phyloP scores from a whole-genome alignment of 2,888 invertebrate genomes.

The Ormyrus thymus region DNA sequence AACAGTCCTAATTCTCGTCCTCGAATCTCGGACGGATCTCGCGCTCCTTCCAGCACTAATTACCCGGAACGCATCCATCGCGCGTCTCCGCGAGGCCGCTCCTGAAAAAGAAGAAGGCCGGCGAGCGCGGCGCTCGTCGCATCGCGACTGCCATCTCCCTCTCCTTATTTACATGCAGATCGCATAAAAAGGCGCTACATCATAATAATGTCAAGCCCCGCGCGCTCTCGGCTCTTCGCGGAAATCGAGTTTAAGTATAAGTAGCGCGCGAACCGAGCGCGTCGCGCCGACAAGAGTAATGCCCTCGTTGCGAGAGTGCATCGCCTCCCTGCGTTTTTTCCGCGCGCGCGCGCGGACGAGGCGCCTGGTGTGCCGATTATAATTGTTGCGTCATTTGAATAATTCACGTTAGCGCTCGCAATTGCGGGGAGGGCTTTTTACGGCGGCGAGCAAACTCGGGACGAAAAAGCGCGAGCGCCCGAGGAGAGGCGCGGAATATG shows the following conservation, averaged over 20 bases:
- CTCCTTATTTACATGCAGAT: constrained; percentile 37
- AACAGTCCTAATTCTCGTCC: neutral
- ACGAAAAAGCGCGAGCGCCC: too few relatives aligned
- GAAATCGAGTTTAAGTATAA: constrained; percentile 32
- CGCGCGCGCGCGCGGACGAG: neutral
- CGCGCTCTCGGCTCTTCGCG: constrained; percentile 14
- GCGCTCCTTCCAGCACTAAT: neutral
- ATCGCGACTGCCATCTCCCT: neutral
- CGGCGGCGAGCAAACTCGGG: too few relatives aligned
- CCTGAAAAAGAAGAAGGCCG: neutral
- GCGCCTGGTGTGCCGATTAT: neutral
- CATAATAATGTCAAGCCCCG: constrained; percentile 40
- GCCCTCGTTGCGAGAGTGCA: constrained; percentile 18
- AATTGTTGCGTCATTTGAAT: constrained; percentile 38
- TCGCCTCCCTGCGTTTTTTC: constrained; percentile 4
- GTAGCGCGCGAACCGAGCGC: neutral
- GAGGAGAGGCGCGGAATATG: too few relatives aligned
- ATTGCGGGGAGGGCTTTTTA: too few relatives aligned
- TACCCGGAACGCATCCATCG: neutral
- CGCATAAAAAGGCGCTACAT: constrained; percentile 43
- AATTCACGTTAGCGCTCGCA: constrained; percentile 18
- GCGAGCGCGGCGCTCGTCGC: neutral
- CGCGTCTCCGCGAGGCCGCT: neutral
- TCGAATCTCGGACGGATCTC: neutral
- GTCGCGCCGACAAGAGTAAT: constrained; percentile 30